These are phyloP conservation scores for Cassiopea xamachana DNA, from an alignment of 30 jellyfish, hydroid and myxozoan species.

Conservation along the genomic window DNA sequence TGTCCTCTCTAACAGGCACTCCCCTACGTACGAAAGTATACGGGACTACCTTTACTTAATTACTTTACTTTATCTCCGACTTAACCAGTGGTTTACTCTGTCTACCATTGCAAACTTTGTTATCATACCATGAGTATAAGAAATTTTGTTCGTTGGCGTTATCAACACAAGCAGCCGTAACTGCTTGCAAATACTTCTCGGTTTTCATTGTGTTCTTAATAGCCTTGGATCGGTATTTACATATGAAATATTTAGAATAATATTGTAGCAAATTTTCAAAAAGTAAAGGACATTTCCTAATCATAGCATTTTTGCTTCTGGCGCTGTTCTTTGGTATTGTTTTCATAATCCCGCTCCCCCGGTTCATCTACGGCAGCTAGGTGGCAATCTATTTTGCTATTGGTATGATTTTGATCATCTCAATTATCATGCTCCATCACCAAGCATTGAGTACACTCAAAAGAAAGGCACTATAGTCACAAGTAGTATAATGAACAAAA, in stretches of 20 bases:
- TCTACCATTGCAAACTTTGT: not conserved
- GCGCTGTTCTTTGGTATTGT: not conserved
- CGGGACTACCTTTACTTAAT: too few relatives aligned
- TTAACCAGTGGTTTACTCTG: not conserved
- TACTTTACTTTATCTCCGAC: not conserved
- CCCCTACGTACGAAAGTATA: too few relatives aligned
- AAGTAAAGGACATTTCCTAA: not conserved
- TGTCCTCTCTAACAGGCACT: too few relatives aligned
- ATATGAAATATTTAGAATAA: not conserved
- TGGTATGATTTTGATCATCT: not conserved
- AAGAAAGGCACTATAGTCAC: not conserved
- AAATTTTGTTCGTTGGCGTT: not conserved
- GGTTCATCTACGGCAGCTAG: too few relatives aligned
- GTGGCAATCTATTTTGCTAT: not conserved
- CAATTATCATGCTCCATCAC: not conserved
- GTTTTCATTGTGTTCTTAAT: not conserved
- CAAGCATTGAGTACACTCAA: not conserved
- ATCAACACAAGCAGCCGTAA: not conserved
- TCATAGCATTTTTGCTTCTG: not conserved
- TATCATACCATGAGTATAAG: not conserved
- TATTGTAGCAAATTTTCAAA: not conserved
- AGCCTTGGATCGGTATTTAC: constrained; percentile 3
- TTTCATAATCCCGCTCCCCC: not conserved
- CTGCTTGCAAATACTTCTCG: not conserved
- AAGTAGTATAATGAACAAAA: not conserved